phyloP scores from a whole-genome alignment of 2,113 vertebrate species.

The Cyanocitta stelleri region DNA sequence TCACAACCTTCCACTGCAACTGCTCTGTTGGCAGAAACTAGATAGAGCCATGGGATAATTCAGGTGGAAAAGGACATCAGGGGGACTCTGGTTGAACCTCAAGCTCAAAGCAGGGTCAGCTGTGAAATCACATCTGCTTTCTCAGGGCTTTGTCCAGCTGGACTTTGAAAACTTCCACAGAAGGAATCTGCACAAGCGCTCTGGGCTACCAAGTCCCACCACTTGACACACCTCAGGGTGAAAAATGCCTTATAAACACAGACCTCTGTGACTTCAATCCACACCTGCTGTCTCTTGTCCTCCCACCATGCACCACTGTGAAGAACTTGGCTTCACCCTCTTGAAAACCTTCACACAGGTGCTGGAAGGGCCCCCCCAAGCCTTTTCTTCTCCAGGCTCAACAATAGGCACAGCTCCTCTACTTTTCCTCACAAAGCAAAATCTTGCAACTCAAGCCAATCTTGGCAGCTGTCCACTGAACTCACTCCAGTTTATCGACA shows the following conservation, averaged over 20 bases:
- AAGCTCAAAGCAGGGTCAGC: background rate
- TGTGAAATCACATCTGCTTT: background rate
- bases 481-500: background rate
- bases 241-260: background rate
- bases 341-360: background rate
- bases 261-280: background rate
- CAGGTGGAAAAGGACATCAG: background rate
- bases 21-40: background rate
- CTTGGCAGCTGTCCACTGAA: background rate
- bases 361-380: background rate
- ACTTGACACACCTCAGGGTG: fast-evolving
- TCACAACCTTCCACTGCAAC: background rate
- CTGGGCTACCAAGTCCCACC: background rate
- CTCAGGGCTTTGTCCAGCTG: background rate
- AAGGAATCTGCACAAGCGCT: background rate
- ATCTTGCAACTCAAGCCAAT: background rate
- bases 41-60: background rate
- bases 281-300: background rate
- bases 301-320: background rate
- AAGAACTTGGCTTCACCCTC: background rate
- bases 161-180: background rate
- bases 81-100: background rate
- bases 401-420: background rate
- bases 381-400: background rate
- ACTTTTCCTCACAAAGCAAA: background rate